Base-by-base conservation (phyloP, 1,140 invertebrate genomes). In the Ladona fulva region DNA sequence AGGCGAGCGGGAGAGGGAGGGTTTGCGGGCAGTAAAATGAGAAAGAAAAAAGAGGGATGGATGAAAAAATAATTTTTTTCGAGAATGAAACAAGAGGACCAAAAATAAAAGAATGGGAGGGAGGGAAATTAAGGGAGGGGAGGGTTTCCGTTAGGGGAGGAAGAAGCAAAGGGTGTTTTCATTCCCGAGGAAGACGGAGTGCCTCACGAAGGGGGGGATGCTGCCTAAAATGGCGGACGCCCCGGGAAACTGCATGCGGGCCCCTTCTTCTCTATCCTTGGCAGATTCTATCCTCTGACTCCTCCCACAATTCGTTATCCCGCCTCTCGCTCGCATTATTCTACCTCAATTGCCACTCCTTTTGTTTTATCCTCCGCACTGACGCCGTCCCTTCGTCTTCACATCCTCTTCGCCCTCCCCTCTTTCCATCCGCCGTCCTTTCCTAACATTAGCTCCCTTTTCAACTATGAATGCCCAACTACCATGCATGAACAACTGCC, bases 11-110 rank as follows among this genome's bases (percentile, higher is more conserved):
- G 10, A 52, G 44, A 66, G 14, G 52, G 52, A 22, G 52, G 52
- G 52, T 3, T 66, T 66, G 52, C 52, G 52, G 52, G 52, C 52
- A 66, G 3, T 66, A 66, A 66, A 66, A 66, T 66, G 52, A 66
- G 52, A 66, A 52, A 66, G 52, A 66, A 22, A 66, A 22, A 66
- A 66, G 52, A 66, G 52, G 12, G n/a, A 66, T 66, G 52, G 52
- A 66, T 22, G 52, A 66, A 66, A 66, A 66, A 66, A 66, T 66
- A 66, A 66, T 66, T 66, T 66, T 16, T 22, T 22, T 66, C 52
- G 52, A 66, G 52, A 66, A 66, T 66, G 52, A 66, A 66, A 66
- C 52, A 66, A 66, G 52, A 66, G 52, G 52, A 66, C 52, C 52
- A 66, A 66, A 66, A 66, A 66, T 66, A 66, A 66, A 66, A 66